phyloP scores from a whole-genome alignment of 2,113 vertebrate species.

The Scophthalmus maximus region DNA sequence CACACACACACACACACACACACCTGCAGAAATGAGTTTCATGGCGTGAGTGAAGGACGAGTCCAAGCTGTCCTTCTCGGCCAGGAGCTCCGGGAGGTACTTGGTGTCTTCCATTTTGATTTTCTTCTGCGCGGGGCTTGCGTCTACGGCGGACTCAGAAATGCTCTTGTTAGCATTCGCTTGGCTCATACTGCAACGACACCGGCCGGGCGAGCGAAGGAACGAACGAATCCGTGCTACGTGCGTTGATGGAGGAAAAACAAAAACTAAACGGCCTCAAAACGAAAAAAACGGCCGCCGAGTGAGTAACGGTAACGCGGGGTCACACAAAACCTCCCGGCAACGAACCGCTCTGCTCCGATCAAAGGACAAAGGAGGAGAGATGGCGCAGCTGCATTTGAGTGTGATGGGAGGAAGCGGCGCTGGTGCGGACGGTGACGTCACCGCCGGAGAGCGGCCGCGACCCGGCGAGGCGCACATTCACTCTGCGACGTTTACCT shows the following conservation, averaged over 20 bases:
- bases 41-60: slow-evolving; percentile 96
- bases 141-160: slow-evolving; percentile 33
- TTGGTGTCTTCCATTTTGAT: slow-evolving; percentile 94
- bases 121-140: slow-evolving; percentile 54
- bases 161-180: slow-evolving; percentile 13
- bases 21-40: slow-evolving; percentile 85
- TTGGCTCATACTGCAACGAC: slow-evolving; percentile 20
- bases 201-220: neutral
- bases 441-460: slow-evolving; percentile 7
- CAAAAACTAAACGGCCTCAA: too few species aligned
- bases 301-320: too few species aligned
- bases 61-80: slow-evolving; percentile 96
- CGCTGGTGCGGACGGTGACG: slow-evolving; percentile 21
- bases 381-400: slow-evolving; percentile 76
- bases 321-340: neutral
- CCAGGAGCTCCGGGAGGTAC: slow-evolving; percentile 95
- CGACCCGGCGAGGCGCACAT: too few species aligned
- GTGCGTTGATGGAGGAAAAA: too few species aligned
- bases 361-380: slow-evolving; percentile 71
- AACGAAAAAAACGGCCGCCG: too few species aligned
- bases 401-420: slow-evolving; percentile 4
- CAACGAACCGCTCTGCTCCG: neutral
- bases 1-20: too few species aligned
- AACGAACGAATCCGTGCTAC: neutral
- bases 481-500: too few species aligned